Percentiles rank a stretch among this genome's conserved stretches.
Evolutionary conservation across 2,888 invertebrate species (phyloP).

Genomic region (Helleia helle): DNA sequence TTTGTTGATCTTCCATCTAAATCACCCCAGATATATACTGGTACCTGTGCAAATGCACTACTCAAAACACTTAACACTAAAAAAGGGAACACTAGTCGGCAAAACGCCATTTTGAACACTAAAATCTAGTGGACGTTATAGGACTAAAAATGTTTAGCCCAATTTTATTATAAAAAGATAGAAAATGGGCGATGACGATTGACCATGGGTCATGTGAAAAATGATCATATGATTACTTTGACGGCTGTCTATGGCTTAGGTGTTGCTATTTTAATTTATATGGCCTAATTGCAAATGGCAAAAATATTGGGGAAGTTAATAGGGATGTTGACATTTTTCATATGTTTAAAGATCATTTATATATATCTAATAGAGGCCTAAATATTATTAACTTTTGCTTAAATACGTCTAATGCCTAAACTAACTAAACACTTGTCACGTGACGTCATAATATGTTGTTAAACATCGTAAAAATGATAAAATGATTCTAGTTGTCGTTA

Average conservation of each 20-base stretch:
- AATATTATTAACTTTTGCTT: too few relatives aligned
- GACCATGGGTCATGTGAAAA: conserved; percentile 68
- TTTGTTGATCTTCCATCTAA: conserved; percentile 31
- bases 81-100: conserved; percentile 54
- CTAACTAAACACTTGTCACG: too few relatives aligned
- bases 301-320: too few relatives aligned
- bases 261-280: conserved; percentile 12
- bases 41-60: conserved; percentile 58
- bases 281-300: too few relatives aligned
- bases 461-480: too few relatives aligned
- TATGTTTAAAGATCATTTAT: too few relatives aligned
- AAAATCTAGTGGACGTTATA: conserved; percentile 48
- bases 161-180: conserved; percentile 47
- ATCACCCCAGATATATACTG: conserved; percentile 75
- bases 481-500: too few relatives aligned
- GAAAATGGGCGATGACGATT: conserved; percentile 50
- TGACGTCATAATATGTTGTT: too few relatives aligned
- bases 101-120: conserved; percentile 54
- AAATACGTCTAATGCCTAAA: too few relatives aligned
- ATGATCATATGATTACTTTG: conserved; percentile 66
- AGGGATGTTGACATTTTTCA: conserved; percentile 21
- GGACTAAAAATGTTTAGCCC: conserved; percentile 50
- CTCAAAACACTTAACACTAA: conserved; percentile 53
- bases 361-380: too few relatives aligned
- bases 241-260: conserved; percentile 43